phyloP scores from a whole-genome alignment of 2,888 invertebrate species.

The Campoplex capitator region DNA sequence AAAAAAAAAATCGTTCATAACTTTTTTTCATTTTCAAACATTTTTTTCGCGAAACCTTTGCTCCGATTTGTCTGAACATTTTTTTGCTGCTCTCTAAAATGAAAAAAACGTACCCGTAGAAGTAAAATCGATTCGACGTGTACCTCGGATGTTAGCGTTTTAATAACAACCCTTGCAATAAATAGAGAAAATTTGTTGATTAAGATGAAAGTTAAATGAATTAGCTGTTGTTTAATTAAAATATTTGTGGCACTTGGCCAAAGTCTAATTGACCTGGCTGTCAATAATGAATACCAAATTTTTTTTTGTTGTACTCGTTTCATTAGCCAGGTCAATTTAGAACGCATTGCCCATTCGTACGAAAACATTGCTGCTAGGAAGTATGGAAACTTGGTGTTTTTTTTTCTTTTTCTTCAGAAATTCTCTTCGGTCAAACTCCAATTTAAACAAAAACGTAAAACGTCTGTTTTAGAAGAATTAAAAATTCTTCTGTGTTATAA shows the following conservation, averaged over 20 bases:
- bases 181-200: constrained; percentile 27
- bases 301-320: not conserved
- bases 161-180: constrained; percentile 47
- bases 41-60: not conserved
- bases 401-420: not conserved
- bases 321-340: not conserved
- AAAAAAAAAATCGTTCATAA: constrained; percentile 13
- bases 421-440: not conserved
- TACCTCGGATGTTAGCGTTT: constrained; percentile 42
- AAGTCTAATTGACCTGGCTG: not conserved
- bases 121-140: constrained; percentile 32
- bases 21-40: not conserved
- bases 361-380: not conserved
- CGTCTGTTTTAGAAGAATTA: not conserved
- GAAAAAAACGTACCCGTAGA: constrained; percentile 11
- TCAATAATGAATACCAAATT: not conserved
- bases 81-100: constrained; percentile 1
- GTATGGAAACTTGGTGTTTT: not conserved
- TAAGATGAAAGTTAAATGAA: constrained; percentile 8
- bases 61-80: not conserved
- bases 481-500: not conserved
- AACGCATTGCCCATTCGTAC: not conserved
- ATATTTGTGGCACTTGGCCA: constrained; percentile 16
- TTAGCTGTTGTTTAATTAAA: constrained; percentile 51
- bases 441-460: not conserved